Conservation (phyloP, 2,888 invertebrate genomes). For the Conops quadrifasciatus region DNA sequence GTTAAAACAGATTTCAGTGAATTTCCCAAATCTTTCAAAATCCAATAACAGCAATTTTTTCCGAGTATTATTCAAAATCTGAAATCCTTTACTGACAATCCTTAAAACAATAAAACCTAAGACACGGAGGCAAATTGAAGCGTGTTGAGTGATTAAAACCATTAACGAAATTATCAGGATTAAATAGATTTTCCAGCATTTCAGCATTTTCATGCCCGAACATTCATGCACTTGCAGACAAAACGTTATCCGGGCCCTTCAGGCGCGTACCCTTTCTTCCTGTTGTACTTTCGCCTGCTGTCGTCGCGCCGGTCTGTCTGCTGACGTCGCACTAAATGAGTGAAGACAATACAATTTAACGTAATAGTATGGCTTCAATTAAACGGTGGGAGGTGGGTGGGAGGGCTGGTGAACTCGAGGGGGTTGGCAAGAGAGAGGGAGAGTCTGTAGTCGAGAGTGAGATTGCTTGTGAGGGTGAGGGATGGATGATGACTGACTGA, state of each 20-base stretch:
- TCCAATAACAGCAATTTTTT: too few species aligned
- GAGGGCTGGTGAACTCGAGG: slow-evolving; percentile 28
- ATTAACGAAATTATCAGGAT: slow-evolving; percentile 65
- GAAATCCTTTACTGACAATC: slow-evolving; percentile 4
- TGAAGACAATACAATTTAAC: slow-evolving; percentile 62
- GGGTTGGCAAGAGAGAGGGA: too few species aligned
- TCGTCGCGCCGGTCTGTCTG: background rate
- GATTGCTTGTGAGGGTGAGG: too few species aligned
- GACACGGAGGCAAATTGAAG: slow-evolving; percentile 36
- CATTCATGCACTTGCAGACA: slow-evolving; percentile 31
- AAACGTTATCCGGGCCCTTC: slow-evolving; percentile 47
- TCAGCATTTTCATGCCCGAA: slow-evolving; percentile 48
- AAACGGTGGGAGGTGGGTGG: slow-evolving; percentile 51
- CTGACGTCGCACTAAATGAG: slow-evolving; percentile 36
- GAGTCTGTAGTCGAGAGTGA: too few species aligned
- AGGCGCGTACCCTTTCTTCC: slow-evolving; percentile 45
- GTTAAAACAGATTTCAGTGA: too few species aligned
- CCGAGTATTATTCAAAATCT: too few species aligned
- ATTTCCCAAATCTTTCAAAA: too few species aligned
- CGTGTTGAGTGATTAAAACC: slow-evolving; percentile 60
- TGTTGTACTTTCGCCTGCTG: slow-evolving; percentile 21
- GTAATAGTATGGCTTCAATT: slow-evolving; percentile 63
- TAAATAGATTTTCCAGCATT: slow-evolving; percentile 58
- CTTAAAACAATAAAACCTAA: background rate
- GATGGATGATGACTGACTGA: too few species aligned